Evolutionary conservation across 2,888 invertebrate genomes (phyloP), one percentile per base, ranked within the genome.

Genomic region (Helleia helle): DNA sequence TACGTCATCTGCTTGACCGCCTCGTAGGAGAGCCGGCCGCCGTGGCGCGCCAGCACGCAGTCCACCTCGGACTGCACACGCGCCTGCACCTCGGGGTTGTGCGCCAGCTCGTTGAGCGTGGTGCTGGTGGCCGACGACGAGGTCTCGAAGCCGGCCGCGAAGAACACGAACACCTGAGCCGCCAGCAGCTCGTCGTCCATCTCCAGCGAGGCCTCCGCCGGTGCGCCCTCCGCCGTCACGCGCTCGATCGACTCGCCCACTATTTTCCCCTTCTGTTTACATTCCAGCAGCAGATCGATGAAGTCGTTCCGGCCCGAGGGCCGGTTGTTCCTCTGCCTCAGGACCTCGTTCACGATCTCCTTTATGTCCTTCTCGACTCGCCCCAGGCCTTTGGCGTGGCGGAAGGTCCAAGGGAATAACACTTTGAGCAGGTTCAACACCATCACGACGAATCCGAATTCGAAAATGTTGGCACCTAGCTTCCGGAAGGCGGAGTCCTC

Each of bases 101-200:
- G 60, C 2, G 76, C 76, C 1, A 77, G 58, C 51, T 76, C 65
- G 42, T 75, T 71, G 28, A 76, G 51, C 1, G 75, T 68, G 47
- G 56, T 68, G 29, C 73, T 72, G 3, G 77, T 72, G 1, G 79
- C 71, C 0, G 77, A 73, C 0, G 86, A 81, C 0, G 84, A 85
- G 0, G 85, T 83, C 46, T 85, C 85, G 36, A 83, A 86, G 0
- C 85, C 86, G 1, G 84, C 86, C 1, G 71, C 71, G 28, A 76
- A 74, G 48, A 77, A 79, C 7, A 77, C 60, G 30, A 79, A 75
- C 1, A 51, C 49, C 41, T 51, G 56, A 18, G 55, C 54, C 2
- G 44, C 53, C 6, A 56, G 25, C 9, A 55, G 29, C 1, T 41
- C 41, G n/a, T 51, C 52, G 11, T 50, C 42, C 40, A 57, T 39